Evolutionary conservation across 1,140 invertebrate genomes (phyloP).

Genomic region (Pseudomyrmex sp.): DNA sequence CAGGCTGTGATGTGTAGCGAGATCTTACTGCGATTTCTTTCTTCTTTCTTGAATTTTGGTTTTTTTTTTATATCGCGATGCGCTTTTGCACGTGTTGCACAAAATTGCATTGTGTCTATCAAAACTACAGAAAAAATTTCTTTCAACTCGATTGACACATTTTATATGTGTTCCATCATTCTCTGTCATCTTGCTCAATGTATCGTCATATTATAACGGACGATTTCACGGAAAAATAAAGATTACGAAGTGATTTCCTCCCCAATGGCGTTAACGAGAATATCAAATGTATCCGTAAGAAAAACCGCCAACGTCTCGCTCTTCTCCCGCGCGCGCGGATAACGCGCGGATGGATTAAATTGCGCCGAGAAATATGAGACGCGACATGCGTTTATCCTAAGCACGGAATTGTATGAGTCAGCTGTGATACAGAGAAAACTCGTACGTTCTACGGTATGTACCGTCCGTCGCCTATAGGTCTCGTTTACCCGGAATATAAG

Average conservation of each 20-base stretch:
- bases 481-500: slow-evolving; percentile 54
- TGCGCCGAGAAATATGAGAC: slow-evolving; percentile 36
- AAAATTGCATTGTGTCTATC: neutral
- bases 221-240: neutral
- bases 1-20: slow-evolving; percentile 83
- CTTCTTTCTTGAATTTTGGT: slow-evolving; percentile 11
- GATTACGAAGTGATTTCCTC: neutral
- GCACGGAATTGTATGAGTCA: slow-evolving; percentile 53
- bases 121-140: neutral
- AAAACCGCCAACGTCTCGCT: neutral
- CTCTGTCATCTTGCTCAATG: neutral
- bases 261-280: slow-evolving; percentile 37
- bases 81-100: neutral
- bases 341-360: slow-evolving; percentile 49
- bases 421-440: slow-evolving; percentile 34
- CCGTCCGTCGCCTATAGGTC: slow-evolving; percentile 23
- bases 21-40: slow-evolving; percentile 68
- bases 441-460: slow-evolving; percentile 45
- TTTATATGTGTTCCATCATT: neutral
- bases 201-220: too few relatives aligned
- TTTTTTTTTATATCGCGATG: neutral
- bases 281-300: slow-evolving; percentile 13
- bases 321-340: neutral
- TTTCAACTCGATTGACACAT: neutral
- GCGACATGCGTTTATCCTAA: slow-evolving; percentile 43